These are phyloP conservation scores for Nannoperca obscura DNA, from an alignment of 2,797 vertebrate species.

Conservation along the genomic window DNA sequence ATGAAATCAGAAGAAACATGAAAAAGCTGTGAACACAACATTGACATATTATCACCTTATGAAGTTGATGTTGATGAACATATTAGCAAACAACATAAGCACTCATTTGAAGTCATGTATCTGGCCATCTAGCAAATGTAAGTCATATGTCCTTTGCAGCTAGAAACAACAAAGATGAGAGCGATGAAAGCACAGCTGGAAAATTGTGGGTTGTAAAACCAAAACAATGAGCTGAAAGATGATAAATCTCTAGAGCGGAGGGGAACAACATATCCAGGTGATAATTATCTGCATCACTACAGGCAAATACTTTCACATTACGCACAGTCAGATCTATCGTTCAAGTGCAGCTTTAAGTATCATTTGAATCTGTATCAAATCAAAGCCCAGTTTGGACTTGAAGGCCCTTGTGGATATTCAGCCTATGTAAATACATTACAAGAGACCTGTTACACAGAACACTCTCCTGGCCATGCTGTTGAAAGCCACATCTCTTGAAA, in stretches of 20 bases:
- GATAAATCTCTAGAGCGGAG: neutral
- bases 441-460: neutral
- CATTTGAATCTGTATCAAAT: neutral
- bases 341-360: neutral
- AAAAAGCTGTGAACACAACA: too few species aligned
- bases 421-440: neutral
- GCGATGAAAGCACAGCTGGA: neutral
- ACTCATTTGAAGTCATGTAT: too few species aligned
- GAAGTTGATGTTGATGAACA: too few species aligned
- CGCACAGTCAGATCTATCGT: neutral
- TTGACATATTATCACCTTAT: too few species aligned
- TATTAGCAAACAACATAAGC: too few species aligned
- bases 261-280: neutral
- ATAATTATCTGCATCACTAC: neutral
- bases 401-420: neutral
- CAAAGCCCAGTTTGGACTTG: neutral
- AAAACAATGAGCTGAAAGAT: neutral
- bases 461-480: neutral
- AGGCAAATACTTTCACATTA: neutral
- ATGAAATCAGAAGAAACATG: too few species aligned
- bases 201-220: neutral
- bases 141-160: too few species aligned
- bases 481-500: slow-evolving; percentile 12
- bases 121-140: too few species aligned
- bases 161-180: neutral